phyloP scores from a whole-genome alignment of 23 tunicate species.

The Trididemnum nubilum region DNA sequence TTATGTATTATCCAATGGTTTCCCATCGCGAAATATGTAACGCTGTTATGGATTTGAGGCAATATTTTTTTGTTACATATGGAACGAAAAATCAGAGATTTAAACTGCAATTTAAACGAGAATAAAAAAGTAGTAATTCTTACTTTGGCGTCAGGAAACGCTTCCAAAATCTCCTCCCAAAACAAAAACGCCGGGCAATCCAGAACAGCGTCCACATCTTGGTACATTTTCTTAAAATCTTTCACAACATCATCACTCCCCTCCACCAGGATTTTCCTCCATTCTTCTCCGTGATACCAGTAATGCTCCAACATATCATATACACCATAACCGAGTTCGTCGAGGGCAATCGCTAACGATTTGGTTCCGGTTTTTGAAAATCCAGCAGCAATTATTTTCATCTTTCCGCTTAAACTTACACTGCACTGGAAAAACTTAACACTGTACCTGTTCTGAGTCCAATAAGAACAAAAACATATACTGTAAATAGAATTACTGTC shows the following conservation, averaged over 20 bases:
- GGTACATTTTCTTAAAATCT: conserved; percentile 17
- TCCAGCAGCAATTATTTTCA: conserved; percentile 10
- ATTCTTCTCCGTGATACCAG: conserved; percentile 22
- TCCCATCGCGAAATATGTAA: too few relatives aligned
- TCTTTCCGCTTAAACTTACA: too few relatives aligned
- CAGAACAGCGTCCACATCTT: conserved; percentile 17
- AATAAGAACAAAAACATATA: too few relatives aligned
- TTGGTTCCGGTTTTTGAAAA: conserved; percentile 24
- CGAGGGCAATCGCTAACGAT: conserved; percentile 7
- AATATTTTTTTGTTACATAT: too few relatives aligned
- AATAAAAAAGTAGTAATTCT: too few relatives aligned
- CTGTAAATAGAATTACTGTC: too few relatives aligned
- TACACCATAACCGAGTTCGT: conserved; percentile 5
- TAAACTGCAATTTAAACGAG: too few relatives aligned
- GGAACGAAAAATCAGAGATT: too few relatives aligned
- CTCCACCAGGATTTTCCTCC: background rate
- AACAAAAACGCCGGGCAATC: conserved; percentile 16
- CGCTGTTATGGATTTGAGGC: too few relatives aligned
- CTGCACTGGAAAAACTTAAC: too few relatives aligned
- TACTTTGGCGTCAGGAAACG: conserved; percentile 31
- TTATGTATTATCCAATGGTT: too few relatives aligned
- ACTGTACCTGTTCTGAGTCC: too few relatives aligned
- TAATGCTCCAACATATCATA: conserved; percentile 30
- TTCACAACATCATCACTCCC: conserved; percentile 9
- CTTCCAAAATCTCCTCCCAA: conserved; percentile 22